Evolutionary conservation across 2,113 vertebrate genomes (phyloP).

Genomic region (Ageneiosus marmoratus): DNA sequence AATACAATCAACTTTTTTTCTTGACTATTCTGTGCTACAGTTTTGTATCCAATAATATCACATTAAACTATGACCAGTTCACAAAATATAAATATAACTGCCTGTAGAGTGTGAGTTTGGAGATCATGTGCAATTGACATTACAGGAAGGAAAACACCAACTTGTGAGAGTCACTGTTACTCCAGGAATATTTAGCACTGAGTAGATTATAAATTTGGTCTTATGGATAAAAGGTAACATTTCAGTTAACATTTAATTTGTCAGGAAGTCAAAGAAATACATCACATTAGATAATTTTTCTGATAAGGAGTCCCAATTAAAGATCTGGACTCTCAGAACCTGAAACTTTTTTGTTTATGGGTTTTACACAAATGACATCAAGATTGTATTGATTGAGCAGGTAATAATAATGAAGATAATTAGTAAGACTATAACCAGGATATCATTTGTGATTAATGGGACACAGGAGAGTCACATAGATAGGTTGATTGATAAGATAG

Average conservation of each 20-base stretch:
- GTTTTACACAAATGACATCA: neutral
- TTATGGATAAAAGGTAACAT: neutral
- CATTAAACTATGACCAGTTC: neutral
- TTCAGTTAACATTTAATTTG: neutral
- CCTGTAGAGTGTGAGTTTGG: neutral
- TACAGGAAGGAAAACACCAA: neutral
- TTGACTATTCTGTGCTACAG: neutral
- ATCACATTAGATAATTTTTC: neutral
- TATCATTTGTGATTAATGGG: no score
- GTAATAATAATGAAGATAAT: no score
- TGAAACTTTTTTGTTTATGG: neutral
- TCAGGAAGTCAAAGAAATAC: neutral
- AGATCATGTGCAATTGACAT: neutral
- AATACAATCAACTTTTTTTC: no score
- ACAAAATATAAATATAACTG: neutral
- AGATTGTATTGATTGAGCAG: neutral
- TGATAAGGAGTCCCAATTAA: neutral
- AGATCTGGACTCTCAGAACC: neutral
- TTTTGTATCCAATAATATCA: neutral
- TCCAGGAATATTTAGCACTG: neutral
- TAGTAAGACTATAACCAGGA: no score
- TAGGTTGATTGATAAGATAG: no score
- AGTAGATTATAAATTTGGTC: neutral
- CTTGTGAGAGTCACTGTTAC: neutral
- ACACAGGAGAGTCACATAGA: neutral